Evolutionary conservation across 1,140 invertebrate species (phyloP).

Genomic region (Anthonomus grandis): DNA sequence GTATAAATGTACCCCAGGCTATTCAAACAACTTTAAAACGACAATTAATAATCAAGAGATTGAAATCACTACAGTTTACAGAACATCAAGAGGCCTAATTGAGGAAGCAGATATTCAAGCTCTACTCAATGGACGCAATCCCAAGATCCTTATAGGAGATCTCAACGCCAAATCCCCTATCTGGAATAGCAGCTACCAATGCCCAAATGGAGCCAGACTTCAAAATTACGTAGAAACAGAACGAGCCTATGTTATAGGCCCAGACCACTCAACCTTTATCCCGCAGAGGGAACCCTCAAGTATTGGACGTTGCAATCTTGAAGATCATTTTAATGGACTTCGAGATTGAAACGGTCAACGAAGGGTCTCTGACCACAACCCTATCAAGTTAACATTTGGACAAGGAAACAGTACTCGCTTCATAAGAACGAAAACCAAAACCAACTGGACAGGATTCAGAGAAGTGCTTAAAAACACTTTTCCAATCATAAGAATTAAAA

Average conservation of each 20-base stretch:
- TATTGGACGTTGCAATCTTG: background rate
- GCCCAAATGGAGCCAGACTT: background rate
- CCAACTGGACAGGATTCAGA: no score
- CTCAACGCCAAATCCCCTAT: background rate
- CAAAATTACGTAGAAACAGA: background rate
- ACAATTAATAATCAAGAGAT: no score
- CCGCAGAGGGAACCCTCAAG: background rate
- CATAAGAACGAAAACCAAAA: background rate
- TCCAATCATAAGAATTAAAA: no score
- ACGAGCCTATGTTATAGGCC: background rate
- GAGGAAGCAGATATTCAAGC: no score
- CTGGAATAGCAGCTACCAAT: background rate
- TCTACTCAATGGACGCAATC: no score
- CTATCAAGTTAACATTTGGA: background rate
- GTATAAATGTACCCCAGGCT: no score
- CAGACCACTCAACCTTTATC: background rate
- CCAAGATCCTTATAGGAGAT: background rate
- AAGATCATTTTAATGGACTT: background rate
- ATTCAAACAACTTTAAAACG: no score
- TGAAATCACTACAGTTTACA: no score
- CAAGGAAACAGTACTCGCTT: background rate
- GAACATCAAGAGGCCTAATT: no score
- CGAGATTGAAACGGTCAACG: background rate
- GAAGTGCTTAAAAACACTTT: no score
- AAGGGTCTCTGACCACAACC: background rate